Conservation (phyloP, 35 echinoderm and acorn worm genomes). For the Lytechinus pictus region DNA sequence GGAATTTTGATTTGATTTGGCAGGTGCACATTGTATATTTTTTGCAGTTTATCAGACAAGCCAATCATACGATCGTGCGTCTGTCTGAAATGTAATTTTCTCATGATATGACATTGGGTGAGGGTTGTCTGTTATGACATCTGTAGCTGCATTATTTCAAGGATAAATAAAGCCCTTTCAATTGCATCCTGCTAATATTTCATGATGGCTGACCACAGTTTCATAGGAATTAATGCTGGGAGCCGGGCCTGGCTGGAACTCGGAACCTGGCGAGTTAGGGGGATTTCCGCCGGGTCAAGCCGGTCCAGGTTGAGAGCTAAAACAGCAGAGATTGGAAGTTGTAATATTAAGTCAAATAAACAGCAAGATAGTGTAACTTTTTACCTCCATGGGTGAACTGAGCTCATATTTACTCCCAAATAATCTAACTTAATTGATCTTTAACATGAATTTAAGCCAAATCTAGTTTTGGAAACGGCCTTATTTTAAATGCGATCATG, state of each 20-base stretch:
- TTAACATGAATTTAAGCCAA: no score
- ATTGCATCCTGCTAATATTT: background rate
- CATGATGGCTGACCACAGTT: background rate
- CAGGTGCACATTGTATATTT: background rate
- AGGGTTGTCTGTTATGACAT: background rate
- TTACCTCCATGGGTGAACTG: no score
- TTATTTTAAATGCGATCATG: no score
- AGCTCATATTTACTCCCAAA: no score
- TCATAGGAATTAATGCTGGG: background rate
- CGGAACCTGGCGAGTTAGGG: no score
- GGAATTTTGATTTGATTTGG: background rate
- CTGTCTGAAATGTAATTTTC: background rate
- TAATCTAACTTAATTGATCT: no score
- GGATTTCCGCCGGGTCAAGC: no score
- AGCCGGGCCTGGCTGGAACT: background rate
- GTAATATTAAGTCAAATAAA: no score
- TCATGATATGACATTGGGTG: conserved; percentile 17
- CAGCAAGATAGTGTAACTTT: no score
- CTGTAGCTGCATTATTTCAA: background rate
- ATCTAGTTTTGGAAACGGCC: no score
- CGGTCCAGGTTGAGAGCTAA: no score
- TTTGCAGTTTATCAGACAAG: background rate
- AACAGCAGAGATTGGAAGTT: no score
- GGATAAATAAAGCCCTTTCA: conserved; percentile 17
- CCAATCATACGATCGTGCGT: background rate